Base-by-base conservation (phyloP, 2,797 vertebrate genomes). In the Characodon lateralis region DNA sequence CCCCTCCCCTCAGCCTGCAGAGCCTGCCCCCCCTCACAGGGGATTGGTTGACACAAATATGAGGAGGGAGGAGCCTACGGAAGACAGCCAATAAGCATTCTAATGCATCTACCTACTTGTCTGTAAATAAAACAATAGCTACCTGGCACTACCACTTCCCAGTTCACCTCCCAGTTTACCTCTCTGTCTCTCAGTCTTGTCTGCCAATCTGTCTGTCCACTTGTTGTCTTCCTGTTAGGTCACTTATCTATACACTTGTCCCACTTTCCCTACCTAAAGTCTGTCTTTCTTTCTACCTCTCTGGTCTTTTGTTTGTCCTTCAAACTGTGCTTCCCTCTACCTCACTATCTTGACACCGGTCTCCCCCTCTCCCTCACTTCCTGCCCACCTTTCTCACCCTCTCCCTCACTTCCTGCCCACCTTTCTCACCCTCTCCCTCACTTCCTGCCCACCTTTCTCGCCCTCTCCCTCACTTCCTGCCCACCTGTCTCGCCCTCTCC, bases 41-140 rank as follows among this genome's bases (percentile, higher is more conserved):
- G 90, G 82, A 78, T 80, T 89, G 85, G 88, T 65, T 3, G 89
- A 92, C 16, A 78, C 85, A 76, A 90, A 88, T 16, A 84, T 88
- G 72, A 87, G 77, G 73, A 86, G 84, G 83, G 85, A 58, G 79
- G 91, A 85, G 81, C 89, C 86, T 88, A 83, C 88, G 69, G 85
- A 91, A 86, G 87, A 93, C 87, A 92, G 90, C 91, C 90, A 93
- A 92, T 93, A 93, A 92, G 88, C 88, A 88, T 87, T 88, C 56
- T 76, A 81, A 83, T 28, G 86, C 83, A 87, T 88, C 85, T 85
- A 91, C 88, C 89, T 91, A 88, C 88, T 89, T 91, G 85, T 90
- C 88, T 89, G 85, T 93, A 87, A 86, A 86, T 87, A 88, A 87
- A 76, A 93, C 88, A 90, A 87, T 78, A 89, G 89, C 90, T 92